phyloP scores from a whole-genome alignment of 2,113 vertebrate genomes.

The Cavia porcellus region DNA sequence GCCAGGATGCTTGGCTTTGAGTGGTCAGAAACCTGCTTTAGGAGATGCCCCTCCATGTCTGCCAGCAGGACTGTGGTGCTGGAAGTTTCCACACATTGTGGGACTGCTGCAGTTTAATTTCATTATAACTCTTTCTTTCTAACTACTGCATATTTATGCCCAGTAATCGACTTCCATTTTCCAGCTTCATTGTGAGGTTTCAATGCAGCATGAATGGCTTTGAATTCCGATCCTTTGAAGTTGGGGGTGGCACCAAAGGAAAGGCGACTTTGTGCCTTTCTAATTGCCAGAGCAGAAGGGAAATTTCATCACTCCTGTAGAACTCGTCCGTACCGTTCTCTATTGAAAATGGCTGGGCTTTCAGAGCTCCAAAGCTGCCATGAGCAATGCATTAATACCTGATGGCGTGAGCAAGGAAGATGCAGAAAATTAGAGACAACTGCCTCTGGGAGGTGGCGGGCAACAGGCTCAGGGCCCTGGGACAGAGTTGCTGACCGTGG shows the following conservation, averaged over 20 bases:
- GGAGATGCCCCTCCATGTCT: not conserved
- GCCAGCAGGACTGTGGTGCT: constrained; percentile 57
- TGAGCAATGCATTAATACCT: constrained; percentile 54
- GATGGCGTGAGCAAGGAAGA: not conserved
- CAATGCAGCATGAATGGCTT: constrained; percentile 79
- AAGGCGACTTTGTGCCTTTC: constrained; percentile 74
- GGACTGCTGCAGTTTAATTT: constrained; percentile 78
- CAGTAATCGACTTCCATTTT: constrained; percentile 82
- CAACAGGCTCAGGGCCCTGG: not conserved
- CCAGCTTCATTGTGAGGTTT: constrained; percentile 82
- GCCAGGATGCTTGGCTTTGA: not conserved
- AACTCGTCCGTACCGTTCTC: constrained; percentile 30
- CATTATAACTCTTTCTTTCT: constrained; percentile 72
- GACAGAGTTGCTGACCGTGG: not conserved
- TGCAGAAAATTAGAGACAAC: not conserved
- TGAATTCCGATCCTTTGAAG: constrained; percentile 83
- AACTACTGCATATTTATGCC: constrained; percentile 81
- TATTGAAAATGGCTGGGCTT: constrained; percentile 76
- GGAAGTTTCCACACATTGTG: constrained; percentile 75
- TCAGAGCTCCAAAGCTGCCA: constrained; percentile 8
- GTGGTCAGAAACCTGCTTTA: not conserved
- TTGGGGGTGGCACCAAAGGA: constrained; percentile 77
- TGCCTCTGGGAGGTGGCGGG: not conserved
- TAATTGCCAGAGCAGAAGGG: constrained; percentile 79
- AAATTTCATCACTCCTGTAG: constrained; percentile 73